phyloP scores from a whole-genome alignment of 23 tunicate species.

The Styela clava region DNA sequence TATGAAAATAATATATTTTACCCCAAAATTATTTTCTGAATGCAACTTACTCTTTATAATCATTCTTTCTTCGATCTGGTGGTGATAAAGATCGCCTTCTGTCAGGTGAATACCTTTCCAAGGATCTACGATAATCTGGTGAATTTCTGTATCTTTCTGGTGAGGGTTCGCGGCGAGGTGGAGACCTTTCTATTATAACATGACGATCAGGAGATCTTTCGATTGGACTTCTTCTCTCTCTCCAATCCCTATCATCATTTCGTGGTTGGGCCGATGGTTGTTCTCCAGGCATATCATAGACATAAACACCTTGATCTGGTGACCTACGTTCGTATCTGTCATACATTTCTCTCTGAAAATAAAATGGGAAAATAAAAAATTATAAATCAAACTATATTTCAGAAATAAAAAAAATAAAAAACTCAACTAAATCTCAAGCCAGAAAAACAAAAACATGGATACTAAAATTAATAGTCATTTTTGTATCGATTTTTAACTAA shows the following conservation, averaged over 20 bases:
- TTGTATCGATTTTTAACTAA: no score
- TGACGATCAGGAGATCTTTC: conserved; percentile 5
- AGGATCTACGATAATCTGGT: conserved; percentile 11
- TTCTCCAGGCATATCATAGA: neutral
- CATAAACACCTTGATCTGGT: conserved; percentile 1
- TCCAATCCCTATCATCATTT: conserved; percentile 8
- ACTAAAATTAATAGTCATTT: no score
- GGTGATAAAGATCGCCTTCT: conserved; percentile 8
- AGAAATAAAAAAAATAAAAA: no score
- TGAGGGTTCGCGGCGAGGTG: neutral
- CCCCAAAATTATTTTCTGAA: no score
- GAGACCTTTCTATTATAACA: neutral
- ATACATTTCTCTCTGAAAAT: conserved; percentile 8
- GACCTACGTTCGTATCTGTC: neutral
- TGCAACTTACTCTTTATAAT: neutral
- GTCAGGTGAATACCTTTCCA: conserved; percentile 21
- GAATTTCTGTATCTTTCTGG: neutral
- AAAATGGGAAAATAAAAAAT: neutral
- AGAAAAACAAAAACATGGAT: no score
- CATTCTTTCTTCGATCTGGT: neutral
- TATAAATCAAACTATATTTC: no score
- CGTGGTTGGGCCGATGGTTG: neutral
- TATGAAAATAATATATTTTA: no score
- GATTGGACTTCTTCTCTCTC: neutral
- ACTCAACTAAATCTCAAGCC: no score